phyloP scores from a whole-genome alignment of 1,140 invertebrate genomes.

The Chironomus striatipennis region DNA sequence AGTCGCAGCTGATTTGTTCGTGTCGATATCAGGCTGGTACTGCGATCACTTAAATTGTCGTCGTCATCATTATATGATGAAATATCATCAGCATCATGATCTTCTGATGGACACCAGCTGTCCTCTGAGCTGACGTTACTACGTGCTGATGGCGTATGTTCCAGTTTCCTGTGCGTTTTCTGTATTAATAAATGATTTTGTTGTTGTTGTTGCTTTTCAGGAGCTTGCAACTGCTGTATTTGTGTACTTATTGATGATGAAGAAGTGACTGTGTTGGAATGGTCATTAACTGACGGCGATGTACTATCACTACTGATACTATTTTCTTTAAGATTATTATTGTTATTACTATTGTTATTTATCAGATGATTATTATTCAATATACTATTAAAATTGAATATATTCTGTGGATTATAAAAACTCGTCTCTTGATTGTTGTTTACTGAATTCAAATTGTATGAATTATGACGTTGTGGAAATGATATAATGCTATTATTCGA shows the following conservation, averaged over 20 bases:
- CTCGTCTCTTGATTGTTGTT: slow-evolving; percentile 21
- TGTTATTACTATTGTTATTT: not conserved
- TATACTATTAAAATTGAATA: slow-evolving; percentile 1
- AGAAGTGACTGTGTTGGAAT: not conserved
- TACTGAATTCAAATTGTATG: slow-evolving; percentile 10
- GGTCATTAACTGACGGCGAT: not conserved
- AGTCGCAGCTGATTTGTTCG: slow-evolving; percentile 40
- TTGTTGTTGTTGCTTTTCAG: not conserved
- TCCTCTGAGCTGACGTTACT: slow-evolving; percentile 28
- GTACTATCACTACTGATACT: slow-evolving; percentile 1
- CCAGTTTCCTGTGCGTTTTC: slow-evolving; percentile 27
- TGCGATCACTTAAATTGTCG: slow-evolving; percentile 34
- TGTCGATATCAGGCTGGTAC: slow-evolving; percentile 30
- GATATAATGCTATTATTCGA: slow-evolving; percentile 29
- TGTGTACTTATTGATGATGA: not conserved
- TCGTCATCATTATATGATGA: slow-evolving; percentile 29
- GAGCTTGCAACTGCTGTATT: not conserved
- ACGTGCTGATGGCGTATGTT: slow-evolving; percentile 27
- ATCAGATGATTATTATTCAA: slow-evolving; percentile 26
- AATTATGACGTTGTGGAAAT: slow-evolving; percentile 31
- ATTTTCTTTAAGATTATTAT: no score
- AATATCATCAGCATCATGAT: slow-evolving; percentile 26
- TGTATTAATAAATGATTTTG: not conserved
- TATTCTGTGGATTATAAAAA: not conserved
- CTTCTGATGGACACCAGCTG: slow-evolving; percentile 28